Conservation (phyloP, 2,888 invertebrate genomes). For the Tipula vernalis region DNA sequence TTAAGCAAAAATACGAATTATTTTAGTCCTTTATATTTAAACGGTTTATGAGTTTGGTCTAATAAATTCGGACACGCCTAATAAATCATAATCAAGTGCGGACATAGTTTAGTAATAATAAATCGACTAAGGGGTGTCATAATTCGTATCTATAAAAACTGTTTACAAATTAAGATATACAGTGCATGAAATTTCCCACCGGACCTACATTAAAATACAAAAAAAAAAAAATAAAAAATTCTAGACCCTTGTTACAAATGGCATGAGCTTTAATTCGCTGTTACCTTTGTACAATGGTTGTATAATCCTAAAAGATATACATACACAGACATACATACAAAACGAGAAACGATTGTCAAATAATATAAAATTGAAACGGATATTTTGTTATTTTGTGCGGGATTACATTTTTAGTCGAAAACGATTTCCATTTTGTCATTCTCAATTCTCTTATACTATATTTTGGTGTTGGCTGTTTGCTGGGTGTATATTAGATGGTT, state of each 20-base stretch:
- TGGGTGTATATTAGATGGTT: background rate
- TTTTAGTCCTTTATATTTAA: too few species aligned
- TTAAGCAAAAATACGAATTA: too few species aligned
- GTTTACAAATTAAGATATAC: background rate
- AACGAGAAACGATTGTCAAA: background rate
- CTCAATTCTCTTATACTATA: background rate
- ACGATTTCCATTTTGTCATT: background rate
- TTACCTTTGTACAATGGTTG: background rate
- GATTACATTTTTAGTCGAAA: background rate
- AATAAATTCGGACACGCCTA: background rate
- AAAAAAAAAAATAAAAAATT: too few species aligned
- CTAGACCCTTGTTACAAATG: background rate
- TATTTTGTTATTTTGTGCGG: background rate
- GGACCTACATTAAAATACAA: background rate
- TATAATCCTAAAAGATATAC: background rate
- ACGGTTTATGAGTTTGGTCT: too few species aligned
- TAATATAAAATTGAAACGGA: background rate
- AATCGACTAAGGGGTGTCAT: background rate
- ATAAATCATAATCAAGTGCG: too few species aligned
- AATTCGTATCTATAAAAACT: background rate
- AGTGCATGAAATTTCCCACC: background rate
- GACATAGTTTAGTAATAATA: background rate
- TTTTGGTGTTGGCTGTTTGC: background rate
- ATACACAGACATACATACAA: background rate
- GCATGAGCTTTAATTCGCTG: background rate